These are phyloP conservation scores for Camarhynchus parvulus DNA, from an alignment of 2,113 vertebrate genomes.

Conservation along the genomic window DNA sequence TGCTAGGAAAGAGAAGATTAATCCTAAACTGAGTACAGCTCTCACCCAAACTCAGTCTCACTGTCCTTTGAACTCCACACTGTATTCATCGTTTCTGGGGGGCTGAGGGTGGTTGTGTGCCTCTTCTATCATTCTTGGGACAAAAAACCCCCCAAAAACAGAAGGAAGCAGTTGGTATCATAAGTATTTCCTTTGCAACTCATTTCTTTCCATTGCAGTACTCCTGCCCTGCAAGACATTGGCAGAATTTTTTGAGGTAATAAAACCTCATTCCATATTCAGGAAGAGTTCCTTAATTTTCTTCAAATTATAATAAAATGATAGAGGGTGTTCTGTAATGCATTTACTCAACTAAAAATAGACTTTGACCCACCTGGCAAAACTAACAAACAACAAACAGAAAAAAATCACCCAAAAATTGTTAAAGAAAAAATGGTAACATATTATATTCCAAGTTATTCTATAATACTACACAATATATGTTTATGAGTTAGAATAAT, in stretches of 20 bases:
- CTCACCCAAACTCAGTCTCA: not conserved
- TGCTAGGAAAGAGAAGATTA: not conserved
- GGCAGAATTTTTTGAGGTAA: not conserved
- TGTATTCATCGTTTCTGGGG: not conserved
- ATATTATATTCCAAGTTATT: not conserved
- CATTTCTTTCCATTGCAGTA: not conserved
- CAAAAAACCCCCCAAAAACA: not conserved
- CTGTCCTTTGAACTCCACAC: not conserved
- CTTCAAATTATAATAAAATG: not conserved
- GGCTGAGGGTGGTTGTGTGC: accelerated
- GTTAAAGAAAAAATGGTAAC: not conserved
- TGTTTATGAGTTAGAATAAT: not conserved
- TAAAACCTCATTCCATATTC: not conserved
- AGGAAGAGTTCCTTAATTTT: not conserved
- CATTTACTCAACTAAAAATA: not conserved
- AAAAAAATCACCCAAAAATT: accelerated
- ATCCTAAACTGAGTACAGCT: not conserved
- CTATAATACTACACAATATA: not conserved
- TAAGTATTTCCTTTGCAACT: not conserved
- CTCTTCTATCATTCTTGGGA: not conserved
- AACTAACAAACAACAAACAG: not conserved
- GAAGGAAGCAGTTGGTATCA: not conserved
- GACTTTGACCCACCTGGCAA: not conserved
- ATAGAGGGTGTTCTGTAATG: not conserved
- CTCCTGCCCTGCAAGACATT: not conserved